Percentiles rank a stretch among this genome's conserved stretches.
phyloP scores from a whole-genome alignment of 2,797 vertebrate species.

The Darevskia mixta region DNA sequence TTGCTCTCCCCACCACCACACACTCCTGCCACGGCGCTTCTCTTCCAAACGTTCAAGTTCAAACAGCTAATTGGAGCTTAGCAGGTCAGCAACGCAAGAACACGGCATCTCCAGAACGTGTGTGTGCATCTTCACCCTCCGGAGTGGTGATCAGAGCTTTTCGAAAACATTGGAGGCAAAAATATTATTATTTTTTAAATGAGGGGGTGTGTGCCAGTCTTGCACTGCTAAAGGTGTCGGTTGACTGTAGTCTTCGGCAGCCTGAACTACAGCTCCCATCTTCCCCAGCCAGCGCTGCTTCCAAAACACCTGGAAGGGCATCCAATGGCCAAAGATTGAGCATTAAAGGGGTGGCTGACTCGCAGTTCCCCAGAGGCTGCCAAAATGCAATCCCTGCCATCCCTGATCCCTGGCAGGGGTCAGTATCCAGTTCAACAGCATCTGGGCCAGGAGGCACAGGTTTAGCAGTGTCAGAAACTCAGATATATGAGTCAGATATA shows the following conservation, averaged over 20 bases:
- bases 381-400: no score
- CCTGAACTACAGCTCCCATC: background rate
- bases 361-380: no score
- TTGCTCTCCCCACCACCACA: slow-evolving; percentile 13
- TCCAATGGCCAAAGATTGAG: no score
- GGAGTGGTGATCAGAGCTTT: background rate
- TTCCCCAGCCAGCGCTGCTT: background rate
- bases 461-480: no score
- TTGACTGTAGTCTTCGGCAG: no score
- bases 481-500: background rate
- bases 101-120: background rate
- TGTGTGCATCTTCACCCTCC: background rate
- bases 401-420: no score
- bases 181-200: background rate
- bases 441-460: no score
- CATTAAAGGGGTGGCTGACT: no score
- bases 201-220: background rate
- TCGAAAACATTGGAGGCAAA: no score
- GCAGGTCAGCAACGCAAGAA: no score
- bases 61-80: background rate
- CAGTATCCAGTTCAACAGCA: no score
- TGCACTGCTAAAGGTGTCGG: background rate
- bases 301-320: no score
- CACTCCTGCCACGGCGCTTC: background rate
- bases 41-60: background rate